These are phyloP conservation scores for Peromyscus maniculatus DNA, from an alignment of 2,113 vertebrate species.

Conservation along the genomic window DNA sequence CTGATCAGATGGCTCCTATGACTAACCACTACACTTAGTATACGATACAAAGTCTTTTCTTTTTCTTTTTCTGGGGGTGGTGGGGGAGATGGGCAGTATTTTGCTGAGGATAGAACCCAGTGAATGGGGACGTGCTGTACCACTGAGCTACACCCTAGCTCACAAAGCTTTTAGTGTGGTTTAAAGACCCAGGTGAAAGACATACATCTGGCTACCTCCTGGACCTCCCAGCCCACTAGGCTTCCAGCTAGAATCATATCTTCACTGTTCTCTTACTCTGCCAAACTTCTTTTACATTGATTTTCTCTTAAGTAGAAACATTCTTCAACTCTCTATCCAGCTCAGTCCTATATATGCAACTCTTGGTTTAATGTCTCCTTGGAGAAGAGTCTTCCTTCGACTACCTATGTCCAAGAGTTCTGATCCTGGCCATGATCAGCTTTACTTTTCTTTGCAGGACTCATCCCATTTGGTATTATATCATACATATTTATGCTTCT, in stretches of 20 bases:
- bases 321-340: neutral
- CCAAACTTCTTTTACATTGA: neutral
- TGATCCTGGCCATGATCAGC: neutral
- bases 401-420: neutral
- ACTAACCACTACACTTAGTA: neutral
- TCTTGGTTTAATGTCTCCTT: conserved; percentile 20
- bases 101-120: neutral
- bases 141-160: no score
- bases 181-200: neutral
- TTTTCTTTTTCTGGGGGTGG: neutral
- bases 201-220: neutral
- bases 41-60: conserved; percentile 6
- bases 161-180: neutral
- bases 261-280: neutral
- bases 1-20: conserved; percentile 12
- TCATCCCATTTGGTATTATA: conserved; percentile 23
- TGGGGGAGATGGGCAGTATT: neutral
- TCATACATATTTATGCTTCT: neutral
- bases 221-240: neutral
- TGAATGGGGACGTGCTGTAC: no score
- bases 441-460: conserved; percentile 42
- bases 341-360: neutral
- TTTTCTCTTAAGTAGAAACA: neutral
- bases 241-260: neutral
- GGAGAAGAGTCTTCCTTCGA: conserved; percentile 5